Percentiles rank a stretch among this genome's conserved stretches.
Conservation (phyloP, 1,140 invertebrate species). For the Caenorhabditis elegans region WBcel235 BX284606.5:8783501-8784000, state of each 20-base stretch:
- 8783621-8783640: background rate
- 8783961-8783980: too few species aligned
- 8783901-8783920: background rate
- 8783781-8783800: background rate
- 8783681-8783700: background rate
- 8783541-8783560: constrained; percentile 46
- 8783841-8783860: constrained; percentile 10
- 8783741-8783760: background rate
- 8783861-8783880: constrained; percentile 20
- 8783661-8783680: background rate
- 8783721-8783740: background rate
- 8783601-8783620: background rate
- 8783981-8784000: too few species aligned
- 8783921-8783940: too few species aligned
- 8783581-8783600: constrained; percentile 5
- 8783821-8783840: background rate
- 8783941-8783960: too few species aligned
- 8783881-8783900: background rate
- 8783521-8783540: constrained; percentile 38
- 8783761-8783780: background rate
- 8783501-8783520: constrained; percentile 33
- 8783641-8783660: background rate
- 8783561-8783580: background rate
- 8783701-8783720: background rate
- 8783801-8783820: background rate